Evolutionary conservation across 2,888 invertebrate genomes (phyloP), one percentile per base, ranked within the genome.

Genomic region (Lepeophtheirus nordmannii): DNA sequence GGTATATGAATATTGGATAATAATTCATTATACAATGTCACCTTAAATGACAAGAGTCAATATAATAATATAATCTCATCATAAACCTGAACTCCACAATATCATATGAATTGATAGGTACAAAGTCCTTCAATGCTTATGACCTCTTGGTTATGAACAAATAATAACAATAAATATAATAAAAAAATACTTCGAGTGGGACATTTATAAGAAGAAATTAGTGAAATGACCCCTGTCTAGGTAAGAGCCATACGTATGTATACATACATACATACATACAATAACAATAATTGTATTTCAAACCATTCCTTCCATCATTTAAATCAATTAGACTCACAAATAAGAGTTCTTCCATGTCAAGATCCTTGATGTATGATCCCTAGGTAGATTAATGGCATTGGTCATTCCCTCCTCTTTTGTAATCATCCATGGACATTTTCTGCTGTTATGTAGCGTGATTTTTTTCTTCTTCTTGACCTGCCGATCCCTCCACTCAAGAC

Each of bases 121-220:
- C 1, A 8, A 14, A 46, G 53, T 46, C 53, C 2, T n/a, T 46
- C 17, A 46, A 46, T n/a, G 5, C 53, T 17, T 17, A 3, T 46
- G 53, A 46, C 53, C 53, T 8, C 53, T 46, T 46, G 53, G 2
- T n/a, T 3, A 46, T 46, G 8, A 14, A 46, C 17, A 14, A 46
- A 46, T 5, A 17, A 2, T 17, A 46, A 46, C 53, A 46, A 5
- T 14, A 46, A 5, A 41, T 11, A 41, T 41, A 41, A 41, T 41
- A 41, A 5, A n/a, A 46, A 46, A 46, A 46, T 46, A 46, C 53
- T 46, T 46, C 53, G 53, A 5, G 53, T 46, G 53, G 53, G 53
- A 46, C 3, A n/a, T 30, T 30, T 30, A 30, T 30, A 30, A 30
- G 2, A 30, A 5, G 7, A 30, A n/a, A n/a, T n/a, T n/a, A n/a